Evolutionary conservation across 2,797 vertebrate genomes (phyloP).

Genomic region (Phyllotis vaccarum): DNA sequence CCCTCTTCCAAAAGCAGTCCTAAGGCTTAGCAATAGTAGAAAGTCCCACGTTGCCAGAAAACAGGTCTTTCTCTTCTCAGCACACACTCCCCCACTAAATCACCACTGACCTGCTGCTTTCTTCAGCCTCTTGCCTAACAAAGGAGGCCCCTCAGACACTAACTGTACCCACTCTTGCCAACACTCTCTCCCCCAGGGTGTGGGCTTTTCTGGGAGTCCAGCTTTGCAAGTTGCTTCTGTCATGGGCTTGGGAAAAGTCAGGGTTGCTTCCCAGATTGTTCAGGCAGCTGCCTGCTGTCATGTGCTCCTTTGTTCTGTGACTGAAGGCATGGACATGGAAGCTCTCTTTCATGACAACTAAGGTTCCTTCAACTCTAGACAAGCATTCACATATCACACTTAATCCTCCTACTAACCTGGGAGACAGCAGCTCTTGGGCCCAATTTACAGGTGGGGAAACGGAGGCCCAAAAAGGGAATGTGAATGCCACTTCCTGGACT

Average conservation of each 20-base stretch:
- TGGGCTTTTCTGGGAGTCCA: not conserved
- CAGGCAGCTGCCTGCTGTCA: not conserved
- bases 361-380: not conserved
- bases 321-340: not conserved
- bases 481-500: not conserved
- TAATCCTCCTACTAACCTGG: not conserved
- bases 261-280: not conserved
- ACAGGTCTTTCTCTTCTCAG: not conserved
- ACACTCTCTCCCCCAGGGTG: not conserved
- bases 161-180: not conserved
- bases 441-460: not conserved
- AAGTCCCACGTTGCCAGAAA: not conserved
- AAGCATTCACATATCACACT: not conserved
- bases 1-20: not conserved
- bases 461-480: not conserved
- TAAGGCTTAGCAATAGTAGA: not conserved
- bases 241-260: not conserved
- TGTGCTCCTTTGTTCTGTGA: not conserved
- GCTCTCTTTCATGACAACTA: not conserved
- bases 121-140: not conserved
- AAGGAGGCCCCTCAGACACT: not conserved
- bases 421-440: not conserved
- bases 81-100: not conserved
- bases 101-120: not conserved
- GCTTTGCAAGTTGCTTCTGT: not conserved